Evolutionary conservation across 1,140 invertebrate genomes (phyloP), one percentile per base, ranked within the genome.

Genomic region (Daktulosphaira vitifoliae): DNA sequence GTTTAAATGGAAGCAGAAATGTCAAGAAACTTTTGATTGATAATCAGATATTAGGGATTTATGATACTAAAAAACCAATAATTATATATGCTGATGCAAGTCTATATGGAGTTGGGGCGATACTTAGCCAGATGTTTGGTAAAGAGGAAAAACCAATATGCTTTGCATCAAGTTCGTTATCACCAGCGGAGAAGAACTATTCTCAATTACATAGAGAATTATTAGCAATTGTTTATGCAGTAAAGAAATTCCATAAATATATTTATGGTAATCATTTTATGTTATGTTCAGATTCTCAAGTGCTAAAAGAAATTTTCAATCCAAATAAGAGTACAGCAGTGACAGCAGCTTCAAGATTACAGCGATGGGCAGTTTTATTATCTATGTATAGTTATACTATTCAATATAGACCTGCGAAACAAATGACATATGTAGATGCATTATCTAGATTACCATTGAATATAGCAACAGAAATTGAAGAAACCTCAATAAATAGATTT

Each of bases 171-270:
- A 70, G 75, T 25, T 74, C 76, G 5, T 69, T 82, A 9, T 75
- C 70, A 18, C 29, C 50, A 4, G 70, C 76, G 3, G 76, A 83
- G 70, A 68, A 71, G 67, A 77, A 77, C 13, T 82, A 81, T 69
- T 70, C 72, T 16, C 76, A 80, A 65, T 71, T 79, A 5, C 78
- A 84, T 38, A 77, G 77, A 68, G 81, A 84, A 71, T 78, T 73
- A 0, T 70, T 79, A 11, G 73, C 75, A 4, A 74, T 82, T 25
- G 66, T 80, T 42, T 78, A 73, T 71, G 76, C 74, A 15, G 66
- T 78, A 50, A 68, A 71, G 44, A 78, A 77, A 65, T 81, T 81
- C 69, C 76, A 81, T 65, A 69, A 81, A 50, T 82, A 78, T 64
- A 53, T 56, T 11, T 66, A 56, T 56, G 65, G 52, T 33, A 25